Base-by-base conservation (phyloP, 2,113 vertebrate genomes). In the Scopus umbretta region DNA sequence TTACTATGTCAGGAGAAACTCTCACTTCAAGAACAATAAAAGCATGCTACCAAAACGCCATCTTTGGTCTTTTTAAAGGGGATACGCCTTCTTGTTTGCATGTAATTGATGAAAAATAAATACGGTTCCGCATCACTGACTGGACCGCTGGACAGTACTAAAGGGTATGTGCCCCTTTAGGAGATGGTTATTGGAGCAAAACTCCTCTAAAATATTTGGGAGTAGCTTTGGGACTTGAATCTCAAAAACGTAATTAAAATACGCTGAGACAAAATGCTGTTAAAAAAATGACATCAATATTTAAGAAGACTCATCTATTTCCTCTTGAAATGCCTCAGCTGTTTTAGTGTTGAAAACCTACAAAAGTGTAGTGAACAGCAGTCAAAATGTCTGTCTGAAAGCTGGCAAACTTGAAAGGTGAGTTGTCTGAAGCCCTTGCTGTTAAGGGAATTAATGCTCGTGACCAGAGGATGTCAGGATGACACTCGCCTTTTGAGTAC, bases 231-330 rank as follows among this genome's bases (percentile, higher is more conserved):
- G 17, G 47, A 25, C 52, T 75, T 13, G 29, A 71, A 38, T 71
- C 67, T 75, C 47, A 22, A 36, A 40, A 29, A 49, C 4, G 0
- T 26, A 11, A 59, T 36, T 66, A 26, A 45, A 80, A 45, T 40
- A 10, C 0, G 3, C 50, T 0, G 0, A 50, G 65, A 21, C 8
- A 36, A 42, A 81, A 13, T 6, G 30, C 47, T 40, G n/a, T 32
- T 32, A 7, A 30, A 53, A 45, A 40, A 26, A 15, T 10, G 1
- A 20, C 40, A 25, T 22, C 8, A 11, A 2, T 63, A 11, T 40
- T 29, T 34, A 16, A 67, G 58, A 43, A 1, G 18, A 15, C 12
- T 61, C 30, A 11, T 27, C 47, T 38, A 1, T n/a, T n/a, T 76
- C 58, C 27, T 52, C 30, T 74, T 17, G 42, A 66, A 27, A 30